These are phyloP conservation scores for Masnerella sp. DNA, from an alignment of 2,888 invertebrate genomes.

Conservation along the genomic window DNA sequence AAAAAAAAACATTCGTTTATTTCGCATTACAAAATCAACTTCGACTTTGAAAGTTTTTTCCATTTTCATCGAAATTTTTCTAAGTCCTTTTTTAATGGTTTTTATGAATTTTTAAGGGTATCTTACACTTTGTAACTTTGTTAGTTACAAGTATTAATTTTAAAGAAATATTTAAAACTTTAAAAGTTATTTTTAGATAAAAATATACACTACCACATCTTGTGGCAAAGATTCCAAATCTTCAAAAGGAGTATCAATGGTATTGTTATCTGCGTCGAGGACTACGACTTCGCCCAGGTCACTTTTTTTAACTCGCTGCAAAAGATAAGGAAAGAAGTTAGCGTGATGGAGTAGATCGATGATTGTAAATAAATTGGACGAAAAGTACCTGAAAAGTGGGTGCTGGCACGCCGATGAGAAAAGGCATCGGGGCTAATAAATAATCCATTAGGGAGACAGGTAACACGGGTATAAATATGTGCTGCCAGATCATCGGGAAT, in stretches of 20 bases:
- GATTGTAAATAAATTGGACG: neutral
- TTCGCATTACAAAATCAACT: conserved; percentile 6
- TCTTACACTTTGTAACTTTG: too few species aligned
- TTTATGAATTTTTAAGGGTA: too few species aligned
- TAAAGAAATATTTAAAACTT: too few species aligned
- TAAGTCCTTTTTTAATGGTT: too few species aligned
- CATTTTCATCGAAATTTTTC: too few species aligned
- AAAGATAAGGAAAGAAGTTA: neutral
- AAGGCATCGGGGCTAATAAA: conserved; percentile 97
- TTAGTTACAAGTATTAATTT: too few species aligned
- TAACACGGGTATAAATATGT: conserved; percentile 97
- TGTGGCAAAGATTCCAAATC: conserved; percentile 93
- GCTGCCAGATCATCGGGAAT: conserved; percentile 99
- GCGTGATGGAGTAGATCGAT: neutral
- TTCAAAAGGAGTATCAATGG: conserved; percentile 91
- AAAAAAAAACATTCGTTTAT: conserved; percentile 3
- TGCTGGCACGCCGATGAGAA: conserved; percentile 95
- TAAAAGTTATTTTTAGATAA: too few species aligned
- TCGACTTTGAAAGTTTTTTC: too few species aligned
- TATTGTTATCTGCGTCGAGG: conserved; percentile 94
- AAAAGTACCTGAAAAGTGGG: conserved; percentile 85
- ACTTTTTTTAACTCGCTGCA: conserved; percentile 79
- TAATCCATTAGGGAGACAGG: conserved; percentile 94
- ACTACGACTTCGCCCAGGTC: conserved; percentile 97
- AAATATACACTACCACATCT: conserved; percentile 85